Base-by-base conservation (phyloP, 2,888 invertebrate genomes). In the Gerris lacustris region DNA sequence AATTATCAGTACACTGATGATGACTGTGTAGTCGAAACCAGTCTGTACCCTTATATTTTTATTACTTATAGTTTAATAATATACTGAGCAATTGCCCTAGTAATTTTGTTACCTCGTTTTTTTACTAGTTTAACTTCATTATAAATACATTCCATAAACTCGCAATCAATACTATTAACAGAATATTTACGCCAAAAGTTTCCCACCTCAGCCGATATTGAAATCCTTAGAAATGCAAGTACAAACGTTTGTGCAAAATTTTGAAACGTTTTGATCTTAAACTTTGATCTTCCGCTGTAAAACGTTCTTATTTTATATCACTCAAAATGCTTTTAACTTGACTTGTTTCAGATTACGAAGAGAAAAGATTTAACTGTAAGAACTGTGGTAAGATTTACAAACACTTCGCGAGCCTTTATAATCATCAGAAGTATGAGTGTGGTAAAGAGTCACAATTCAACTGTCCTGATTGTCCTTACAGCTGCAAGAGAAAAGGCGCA, bases 381-480 rank as follows among this genome's bases (percentile, higher is more conserved):
- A 5, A 15, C 2, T 55, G 55, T 55, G 55, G 55, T 11, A 55
- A 55, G 15, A 11, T 55, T 15, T 55, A 55, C 15, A 9, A 55
- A 55, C 55, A 55, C 15, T 15, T 11, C 9, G 15, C 11, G 9
- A 55, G 55, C 55, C 55, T 55, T 15, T 55, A 55, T 15, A 55
- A 9, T 11, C 55, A 55, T 55, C 55, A 55, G 55, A 55, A 55
- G 15, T 55, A 55, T 15, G 55, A 55, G 55, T 55, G 55, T 55
- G 55, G 55, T 11, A 55, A 55, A 55, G 11, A 9, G 9, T 9
- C 55, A 9, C 55, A 55, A 15, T 55, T 55, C 15, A 9, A 9
- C 55, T 55, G 55, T 72, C 79, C 80, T 9, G 80, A 80, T 72
- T 82, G 82, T 73, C 74, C 74, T 31, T 73, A 75, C 47, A 71